Evolutionary conservation across 2,888 invertebrate genomes (phyloP), one percentile per base, ranked within the genome.

Genomic region (Nasonia oneida): DNA sequence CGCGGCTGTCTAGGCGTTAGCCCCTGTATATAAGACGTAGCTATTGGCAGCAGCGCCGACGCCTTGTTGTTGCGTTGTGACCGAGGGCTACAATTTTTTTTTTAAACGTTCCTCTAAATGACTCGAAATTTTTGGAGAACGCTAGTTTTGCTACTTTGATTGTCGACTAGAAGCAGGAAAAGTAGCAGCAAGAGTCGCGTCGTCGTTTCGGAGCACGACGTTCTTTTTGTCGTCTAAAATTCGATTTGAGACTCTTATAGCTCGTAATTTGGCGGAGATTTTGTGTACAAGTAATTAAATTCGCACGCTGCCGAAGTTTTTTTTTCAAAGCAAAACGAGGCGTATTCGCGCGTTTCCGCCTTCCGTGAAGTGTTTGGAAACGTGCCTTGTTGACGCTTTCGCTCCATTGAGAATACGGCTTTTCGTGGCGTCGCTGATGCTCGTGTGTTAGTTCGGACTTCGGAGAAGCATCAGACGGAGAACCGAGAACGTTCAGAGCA

Each of bases 321-420:
- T 61, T 15, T 71, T 71, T 77, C 39, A 76, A 77, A 75, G 77
- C 50, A 47, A 77, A 71, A 71, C 37, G 29, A 84, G 61, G 14
- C 14, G 15, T 74, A 33, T 84, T 70, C 67, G 61, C 78, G 71
- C 77, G 64, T 79, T 50, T 57, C 39, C 39, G 64, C 57, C 4
- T 57, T n/a, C 57, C 37, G 37, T 5, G 29, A 29, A 3, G 15
- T 0, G 4, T 15, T 67, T 71, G 42, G 0, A 71, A 71, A 71
- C 39, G 71, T 12, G n/a, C 6, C 42, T 71, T 71, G 6, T 23
- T 14, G 67, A n/a, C 15, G 6, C 18, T 61, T 61, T 61, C n/a
- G 57, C 18, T 6, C 71, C 5, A 33, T 71, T 71, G 39, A 15
- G 15, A 70, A 37, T 3, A 8, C 0, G 70, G 23, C 57, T 61